Base-by-base conservation (phyloP, 1,140 invertebrate species). In the Trichonephila inaurata region DNA sequence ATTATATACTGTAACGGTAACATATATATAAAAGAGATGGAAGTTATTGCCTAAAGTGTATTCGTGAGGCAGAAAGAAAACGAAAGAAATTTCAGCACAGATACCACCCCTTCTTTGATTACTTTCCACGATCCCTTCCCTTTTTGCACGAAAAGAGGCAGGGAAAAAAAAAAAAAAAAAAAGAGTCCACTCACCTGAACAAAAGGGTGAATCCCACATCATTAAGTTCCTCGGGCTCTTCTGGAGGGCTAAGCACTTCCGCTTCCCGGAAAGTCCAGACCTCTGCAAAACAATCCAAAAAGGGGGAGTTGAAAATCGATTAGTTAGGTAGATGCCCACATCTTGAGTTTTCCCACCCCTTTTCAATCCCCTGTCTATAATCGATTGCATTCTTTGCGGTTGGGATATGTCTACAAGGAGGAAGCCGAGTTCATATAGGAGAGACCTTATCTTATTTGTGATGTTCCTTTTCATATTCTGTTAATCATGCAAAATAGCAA, bases 251-350 rank as follows among this genome's bases (percentile, higher is more conserved):
- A 1, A 88, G 86, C 60, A 64, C 61, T 64, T 88, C 62, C 33
- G 64, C 61, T 18, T 88, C 82, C 51, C n/a, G 60, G 24, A 88
- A 88, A 88, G 61, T 88, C 86, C 86, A 88, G 60, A 88, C 86
- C 60, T 62, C 86, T 88, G 86, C 60, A 88, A 88, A 62, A 64
- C 33, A 88, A 61, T 40, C 19, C n/a, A 28, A 88, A 88, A 88
- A 88, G 64, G 28, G 51, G 51, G 51, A 12, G 51, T 51, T 51
- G 51, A 51, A 40, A 88, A 88, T 88, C 86, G 86, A 88, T 88
- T 77, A 77, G 72, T 14, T 8, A 24, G 66, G 10, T 69, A 24
- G n/a, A n/a, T 69, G 66, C 66, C 14, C n/a, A 8, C n/a, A 24
- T n/a, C 24, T 14, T 24, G 8, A n/a, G 14, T 28, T n/a, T 10